Evolutionary conservation across 2,113 vertebrate genomes (phyloP).

Genomic region (Stercorarius parasiticus): DNA sequence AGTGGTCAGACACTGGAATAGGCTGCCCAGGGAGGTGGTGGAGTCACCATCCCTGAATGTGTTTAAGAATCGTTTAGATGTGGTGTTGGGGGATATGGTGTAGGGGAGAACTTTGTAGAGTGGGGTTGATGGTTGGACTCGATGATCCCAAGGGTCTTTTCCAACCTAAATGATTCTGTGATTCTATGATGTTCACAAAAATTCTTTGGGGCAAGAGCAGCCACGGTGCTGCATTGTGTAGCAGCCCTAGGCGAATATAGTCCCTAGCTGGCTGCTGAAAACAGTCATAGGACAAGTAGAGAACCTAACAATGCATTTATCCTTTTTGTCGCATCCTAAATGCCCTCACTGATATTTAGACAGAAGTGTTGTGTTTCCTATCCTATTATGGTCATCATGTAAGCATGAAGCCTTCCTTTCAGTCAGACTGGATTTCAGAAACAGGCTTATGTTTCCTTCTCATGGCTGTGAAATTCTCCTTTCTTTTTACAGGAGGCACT

Average conservation of each 20-base stretch:
- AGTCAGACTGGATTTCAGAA: background rate
- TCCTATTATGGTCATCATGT: background rate
- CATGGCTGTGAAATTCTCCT: background rate
- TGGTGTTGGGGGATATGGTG: too few relatives aligned
- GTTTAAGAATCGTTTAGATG: too few relatives aligned
- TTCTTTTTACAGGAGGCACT: conserved; percentile 85
- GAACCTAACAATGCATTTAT: background rate
- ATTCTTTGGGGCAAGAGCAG: background rate
- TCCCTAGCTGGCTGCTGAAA: background rate
- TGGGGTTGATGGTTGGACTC: too few relatives aligned
- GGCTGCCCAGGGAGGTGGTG: too few relatives aligned
- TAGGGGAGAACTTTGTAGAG: too few relatives aligned
- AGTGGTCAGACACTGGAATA: too few relatives aligned
- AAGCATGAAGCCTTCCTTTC: background rate
- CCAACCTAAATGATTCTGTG: too few relatives aligned
- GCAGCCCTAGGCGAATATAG: background rate
- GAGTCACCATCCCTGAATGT: too few relatives aligned
- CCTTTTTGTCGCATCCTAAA: background rate
- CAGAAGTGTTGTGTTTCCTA: background rate
- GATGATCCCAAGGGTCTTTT: too few relatives aligned
- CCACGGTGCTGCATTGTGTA: background rate
- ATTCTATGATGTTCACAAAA: background rate
- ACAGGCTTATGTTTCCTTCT: background rate
- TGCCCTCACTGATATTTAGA: background rate
- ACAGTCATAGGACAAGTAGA: background rate